A percentile compares a stretch with the other conserved stretches of the same genome.
phyloP scores from a whole-genome alignment of 2,797 vertebrate genomes.

The Rhinoraja longicauda region DNA sequence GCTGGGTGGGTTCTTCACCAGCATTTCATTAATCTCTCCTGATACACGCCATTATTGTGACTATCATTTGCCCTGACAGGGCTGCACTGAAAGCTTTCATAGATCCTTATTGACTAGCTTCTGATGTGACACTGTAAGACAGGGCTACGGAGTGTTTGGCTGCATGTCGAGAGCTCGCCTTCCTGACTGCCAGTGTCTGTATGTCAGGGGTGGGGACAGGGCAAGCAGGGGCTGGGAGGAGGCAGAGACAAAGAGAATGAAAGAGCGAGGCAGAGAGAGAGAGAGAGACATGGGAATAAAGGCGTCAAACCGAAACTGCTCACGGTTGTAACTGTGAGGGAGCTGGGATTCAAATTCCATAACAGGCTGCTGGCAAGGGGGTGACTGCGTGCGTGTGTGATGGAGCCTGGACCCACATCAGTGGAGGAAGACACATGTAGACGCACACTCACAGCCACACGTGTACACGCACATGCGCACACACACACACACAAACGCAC shows the following conservation, averaged over 20 bases:
- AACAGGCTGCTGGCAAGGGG: background rate
- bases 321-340: background rate
- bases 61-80: constrained; percentile 1
- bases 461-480: too few relatives aligned
- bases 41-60: background rate
- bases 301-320: too few relatives aligned
- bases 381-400: background rate
- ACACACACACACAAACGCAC: too few relatives aligned
- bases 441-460: too few relatives aligned
- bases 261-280: background rate
- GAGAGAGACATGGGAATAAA: background rate
- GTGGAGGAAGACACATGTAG: background rate
- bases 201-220: background rate
- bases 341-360: background rate
- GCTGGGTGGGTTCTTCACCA: background rate
- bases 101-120: background rate
- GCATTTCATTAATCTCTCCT: background rate
- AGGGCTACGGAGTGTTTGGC: background rate
- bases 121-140: constrained; percentile 21
- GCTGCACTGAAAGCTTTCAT: background rate
- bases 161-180: background rate
- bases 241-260: too few relatives aligned
- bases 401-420: background rate
- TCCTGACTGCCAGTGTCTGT: background rate
- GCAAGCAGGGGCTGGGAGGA: too few relatives aligned